Evolutionary conservation across 2,797 vertebrate genomes (phyloP).

Genomic region (Ibycter americanus): DNA sequence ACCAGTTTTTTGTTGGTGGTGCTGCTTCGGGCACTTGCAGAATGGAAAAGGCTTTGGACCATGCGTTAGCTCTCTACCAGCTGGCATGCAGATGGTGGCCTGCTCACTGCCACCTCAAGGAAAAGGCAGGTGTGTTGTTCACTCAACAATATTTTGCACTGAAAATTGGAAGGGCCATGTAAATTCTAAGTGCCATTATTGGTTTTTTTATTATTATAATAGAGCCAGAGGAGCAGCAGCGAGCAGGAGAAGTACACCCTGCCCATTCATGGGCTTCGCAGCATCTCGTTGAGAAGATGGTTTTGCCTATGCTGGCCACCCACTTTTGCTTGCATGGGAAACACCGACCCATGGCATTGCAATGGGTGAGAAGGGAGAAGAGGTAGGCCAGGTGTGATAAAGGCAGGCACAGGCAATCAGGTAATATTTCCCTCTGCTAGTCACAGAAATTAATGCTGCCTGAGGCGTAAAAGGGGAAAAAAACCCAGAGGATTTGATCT

Average conservation of each 20-base stretch:
- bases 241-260: background rate
- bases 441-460: background rate
- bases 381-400: background rate
- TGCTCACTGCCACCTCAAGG: background rate
- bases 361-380: background rate
- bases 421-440: background rate
- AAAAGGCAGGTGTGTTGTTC: accelerated
- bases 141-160: background rate
- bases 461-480: background rate
- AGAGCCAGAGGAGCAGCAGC: background rate
- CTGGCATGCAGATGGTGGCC: background rate
- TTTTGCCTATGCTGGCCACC: background rate
- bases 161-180: background rate
- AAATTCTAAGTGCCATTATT: background rate
- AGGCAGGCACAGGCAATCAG: background rate
- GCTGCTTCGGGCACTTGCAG: background rate
- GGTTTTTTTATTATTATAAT: background rate
- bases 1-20: background rate
- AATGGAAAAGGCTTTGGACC: accelerated
- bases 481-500: background rate
- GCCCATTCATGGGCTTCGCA: accelerated
- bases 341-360: background rate
- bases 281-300: background rate
- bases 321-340: background rate
- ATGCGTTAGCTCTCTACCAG: background rate